Base-by-base conservation (phyloP, 2,797 vertebrate genomes). In the Bufotes viridis region DNA sequence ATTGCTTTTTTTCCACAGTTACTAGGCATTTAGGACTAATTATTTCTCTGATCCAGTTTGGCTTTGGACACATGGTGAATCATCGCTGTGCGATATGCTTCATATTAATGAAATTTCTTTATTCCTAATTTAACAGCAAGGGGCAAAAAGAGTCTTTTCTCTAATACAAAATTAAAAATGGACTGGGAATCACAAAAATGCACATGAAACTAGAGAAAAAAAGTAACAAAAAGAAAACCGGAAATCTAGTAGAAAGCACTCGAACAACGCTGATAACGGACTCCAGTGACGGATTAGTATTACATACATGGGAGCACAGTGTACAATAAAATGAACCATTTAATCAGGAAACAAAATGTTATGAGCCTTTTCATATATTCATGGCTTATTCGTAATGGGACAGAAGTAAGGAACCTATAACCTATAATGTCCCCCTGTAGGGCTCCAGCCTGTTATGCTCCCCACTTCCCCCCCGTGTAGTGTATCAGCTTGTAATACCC, bases 31-130 rank as follows among this genome's bases (percentile, higher is more conserved):
- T 93, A 93, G 90, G 91, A 93, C 94, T 96, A 95, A 96, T 97
- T 97, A 96, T 94, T 95, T 93, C 93, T 93, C 86, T 93, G 92
- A 93, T 94, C 91, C 92, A 91, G 85, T 94, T 93, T 93, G 92
- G 91, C 93, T 94, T 94, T 96, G 95, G 96, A 95, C 94, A 95
- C 93, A 94, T 96, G 94, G 94, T 96, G 94, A 96, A 94, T 95
- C 94, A 93, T 93, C 94, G 95, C 93, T 92, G 91, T 95, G 92
- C 95, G 96, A 96, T 91, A 90, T 87, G 90, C 92, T 93, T 91
- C 92, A 90, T 92, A 91, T 93, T 94, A 95, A 90, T 93, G 91
- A 93, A 87, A 94, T 85, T 92, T 90, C 91, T 93, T 90, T 93
- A 91, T 86, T 92, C 92, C 92, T 89, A 91, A 93, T 94, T 93